Evolutionary conservation across 2,888 invertebrate genomes (phyloP), one percentile per base, ranked within the genome.

Genomic region (Helicoverpa assulta): DNA sequence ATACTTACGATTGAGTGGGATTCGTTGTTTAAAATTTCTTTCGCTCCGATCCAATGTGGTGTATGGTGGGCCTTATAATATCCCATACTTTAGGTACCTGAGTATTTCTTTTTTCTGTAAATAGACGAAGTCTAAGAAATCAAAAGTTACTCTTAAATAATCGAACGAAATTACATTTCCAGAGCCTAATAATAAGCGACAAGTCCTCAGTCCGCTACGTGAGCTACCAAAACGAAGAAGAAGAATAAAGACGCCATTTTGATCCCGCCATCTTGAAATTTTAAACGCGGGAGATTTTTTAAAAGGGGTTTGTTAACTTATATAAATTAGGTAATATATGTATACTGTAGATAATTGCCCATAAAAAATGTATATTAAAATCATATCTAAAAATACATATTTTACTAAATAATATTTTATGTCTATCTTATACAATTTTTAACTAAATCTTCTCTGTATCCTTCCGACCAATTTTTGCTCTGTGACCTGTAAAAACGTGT

Each of bases 141-240:
- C 8, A 8, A 33, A 33, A 33, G 2, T 7, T 3, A 7, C 33
- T 33, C 33, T 7, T 33, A 7, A 33, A 33, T 33, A 33, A 33
- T 14, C 12, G 5, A 26, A 29, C 1, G 40, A 43, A 12, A 40
- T 4, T 40, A 40, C 55, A n/a, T 82, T 76, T 96, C 96, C 96
- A 99, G 99, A 98, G 98, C 21, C 94, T 99, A 76, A 98, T 99
- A 82, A 97, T 98, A 89, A 98, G 98, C 76, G 99, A 99, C 86
- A 98, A 99, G 85, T 98, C 99, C 63, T 98, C 99, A 55, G 99
- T 99, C 43, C 97, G 99, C 84, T 99, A 99, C 95, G 99, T 99
- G 67, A 99, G 98, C 88, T 99, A 99, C 94, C 98, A 98, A 92
- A 98, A 98, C 92, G 98, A 98, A 87, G 98, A 98, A 85, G 98